Evolutionary conservation across 2,888 invertebrate genomes (phyloP).

Genomic region (Drosophila kuntzei): DNA sequence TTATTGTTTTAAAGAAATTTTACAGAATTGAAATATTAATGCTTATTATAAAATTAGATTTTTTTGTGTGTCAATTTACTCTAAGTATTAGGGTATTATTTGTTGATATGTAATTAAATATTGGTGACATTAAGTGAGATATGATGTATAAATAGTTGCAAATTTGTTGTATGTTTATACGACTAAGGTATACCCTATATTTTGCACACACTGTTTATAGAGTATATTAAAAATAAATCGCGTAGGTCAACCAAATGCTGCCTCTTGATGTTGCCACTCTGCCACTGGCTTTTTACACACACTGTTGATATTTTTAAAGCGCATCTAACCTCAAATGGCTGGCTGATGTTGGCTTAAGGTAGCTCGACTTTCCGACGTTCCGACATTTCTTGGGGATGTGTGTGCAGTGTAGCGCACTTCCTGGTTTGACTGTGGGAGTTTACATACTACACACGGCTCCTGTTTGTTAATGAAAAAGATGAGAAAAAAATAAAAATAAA

Average conservation of each 20-base stretch:
- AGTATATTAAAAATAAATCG: constrained; percentile 18
- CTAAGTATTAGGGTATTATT: too few relatives aligned
- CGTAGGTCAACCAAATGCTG: constrained; percentile 48
- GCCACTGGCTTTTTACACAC: constrained; percentile 21
- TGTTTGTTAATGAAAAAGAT: constrained; percentile 70
- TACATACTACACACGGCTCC: constrained; percentile 29
- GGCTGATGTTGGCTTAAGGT: constrained; percentile 34
- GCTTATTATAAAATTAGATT: too few relatives aligned
- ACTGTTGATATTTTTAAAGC: constrained; percentile 30
- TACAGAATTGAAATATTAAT: too few relatives aligned
- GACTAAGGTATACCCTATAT: not conserved
- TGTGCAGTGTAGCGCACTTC: constrained; percentile 72
- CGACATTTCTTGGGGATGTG: constrained; percentile 34
- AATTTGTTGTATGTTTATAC: not conserved
- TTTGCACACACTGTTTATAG: not conserved
- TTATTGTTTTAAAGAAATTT: too few relatives aligned
- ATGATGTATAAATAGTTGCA: too few relatives aligned
- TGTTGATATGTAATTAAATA: too few relatives aligned
- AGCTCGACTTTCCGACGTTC: constrained; percentile 25
- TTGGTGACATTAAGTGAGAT: too few relatives aligned
- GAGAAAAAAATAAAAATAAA: not conserved
- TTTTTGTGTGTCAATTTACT: too few relatives aligned
- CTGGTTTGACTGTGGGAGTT: constrained; percentile 58
- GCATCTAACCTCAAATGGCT: constrained; percentile 53
- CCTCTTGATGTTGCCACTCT: constrained; percentile 36